A percentile compares a stretch with the other conserved stretches of the same genome.
Evolutionary conservation across 2,113 vertebrate species (phyloP).

Genomic region (Murina feae): DNA sequence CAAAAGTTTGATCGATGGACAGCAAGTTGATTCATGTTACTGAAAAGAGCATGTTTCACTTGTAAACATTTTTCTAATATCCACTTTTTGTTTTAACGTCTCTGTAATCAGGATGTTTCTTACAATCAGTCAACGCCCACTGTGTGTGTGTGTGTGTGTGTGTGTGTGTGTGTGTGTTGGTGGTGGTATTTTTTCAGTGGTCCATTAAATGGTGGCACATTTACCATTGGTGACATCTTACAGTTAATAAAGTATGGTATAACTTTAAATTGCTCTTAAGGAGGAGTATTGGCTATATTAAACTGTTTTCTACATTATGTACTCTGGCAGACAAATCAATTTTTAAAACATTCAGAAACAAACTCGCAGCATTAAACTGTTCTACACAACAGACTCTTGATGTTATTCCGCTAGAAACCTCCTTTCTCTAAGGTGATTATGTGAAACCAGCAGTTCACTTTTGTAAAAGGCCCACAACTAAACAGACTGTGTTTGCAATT

Average conservation of each 20-base stretch:
- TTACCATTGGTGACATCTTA: not conserved
- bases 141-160: not conserved
- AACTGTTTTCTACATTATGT: not conserved
- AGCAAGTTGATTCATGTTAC: not conserved
- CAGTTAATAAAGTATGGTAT: constrained; percentile 3
- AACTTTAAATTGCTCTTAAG: constrained; percentile 8
- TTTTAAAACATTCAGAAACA: constrained; percentile 35
- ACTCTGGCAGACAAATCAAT: constrained; percentile 2
- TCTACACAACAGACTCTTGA: not conserved
- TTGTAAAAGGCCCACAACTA: not conserved
- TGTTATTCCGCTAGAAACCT: not conserved
- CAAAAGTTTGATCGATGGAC: not conserved
- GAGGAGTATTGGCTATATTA: constrained; percentile 21
- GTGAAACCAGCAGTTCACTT: constrained; percentile 21
- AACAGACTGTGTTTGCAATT: not conserved
- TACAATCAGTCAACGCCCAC: not conserved
- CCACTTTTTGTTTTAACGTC: not conserved
- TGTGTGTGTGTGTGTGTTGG: not conserved
- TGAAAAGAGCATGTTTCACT: not conserved
- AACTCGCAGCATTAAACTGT: not conserved
- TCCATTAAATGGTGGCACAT: not conserved
- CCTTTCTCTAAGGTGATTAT: not conserved
- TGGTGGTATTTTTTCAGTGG: not conserved
- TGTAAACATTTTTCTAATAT: not conserved
- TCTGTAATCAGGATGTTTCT: not conserved